Conservation (phyloP, 2,113 vertebrate species). For the Acanthisitta chloris region DNA sequence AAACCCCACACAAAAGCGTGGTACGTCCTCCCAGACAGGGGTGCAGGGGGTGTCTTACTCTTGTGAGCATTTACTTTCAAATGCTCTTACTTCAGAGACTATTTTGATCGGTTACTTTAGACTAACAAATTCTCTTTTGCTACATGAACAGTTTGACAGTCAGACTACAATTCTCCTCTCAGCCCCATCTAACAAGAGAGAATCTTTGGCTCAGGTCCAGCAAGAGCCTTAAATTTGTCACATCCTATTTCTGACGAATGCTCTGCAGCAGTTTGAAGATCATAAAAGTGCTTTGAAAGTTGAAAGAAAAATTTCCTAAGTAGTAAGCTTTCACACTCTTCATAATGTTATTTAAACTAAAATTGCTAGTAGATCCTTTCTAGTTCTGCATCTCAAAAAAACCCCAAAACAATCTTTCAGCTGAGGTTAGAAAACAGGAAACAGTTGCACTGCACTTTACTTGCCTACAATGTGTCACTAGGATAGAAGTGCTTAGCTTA, state of each 20-base stretch:
- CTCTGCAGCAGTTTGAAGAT: not conserved
- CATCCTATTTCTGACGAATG: not conserved
- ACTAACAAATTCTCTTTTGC: conserved; percentile 63
- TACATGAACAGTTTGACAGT: conserved; percentile 24
- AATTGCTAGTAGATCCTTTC: not conserved
- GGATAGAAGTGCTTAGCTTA: not conserved
- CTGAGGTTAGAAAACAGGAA: not conserved
- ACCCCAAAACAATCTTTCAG: rapidly evolving
- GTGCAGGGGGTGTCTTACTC: not conserved
- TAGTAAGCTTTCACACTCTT: not conserved
- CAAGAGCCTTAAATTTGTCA: conserved; percentile 9
- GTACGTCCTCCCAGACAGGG: conserved; percentile 25
- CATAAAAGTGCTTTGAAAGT: conserved; percentile 27
- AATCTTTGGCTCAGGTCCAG: conserved; percentile 31
- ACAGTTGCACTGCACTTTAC: not conserved
- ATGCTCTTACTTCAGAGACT: conserved; percentile 49
- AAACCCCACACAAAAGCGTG: conserved; percentile 59
- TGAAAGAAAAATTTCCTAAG: not conserved
- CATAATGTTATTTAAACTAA: not conserved
- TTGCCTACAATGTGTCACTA: not conserved
- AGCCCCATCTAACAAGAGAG: conserved; percentile 21
- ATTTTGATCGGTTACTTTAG: conserved; percentile 63
- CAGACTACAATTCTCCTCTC: not conserved
- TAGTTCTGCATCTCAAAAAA: not conserved
- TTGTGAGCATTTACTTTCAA: conserved; percentile 54